Base-by-base conservation (phyloP, 1,140 invertebrate genomes). In the Habropoda laboriosa region DNA sequence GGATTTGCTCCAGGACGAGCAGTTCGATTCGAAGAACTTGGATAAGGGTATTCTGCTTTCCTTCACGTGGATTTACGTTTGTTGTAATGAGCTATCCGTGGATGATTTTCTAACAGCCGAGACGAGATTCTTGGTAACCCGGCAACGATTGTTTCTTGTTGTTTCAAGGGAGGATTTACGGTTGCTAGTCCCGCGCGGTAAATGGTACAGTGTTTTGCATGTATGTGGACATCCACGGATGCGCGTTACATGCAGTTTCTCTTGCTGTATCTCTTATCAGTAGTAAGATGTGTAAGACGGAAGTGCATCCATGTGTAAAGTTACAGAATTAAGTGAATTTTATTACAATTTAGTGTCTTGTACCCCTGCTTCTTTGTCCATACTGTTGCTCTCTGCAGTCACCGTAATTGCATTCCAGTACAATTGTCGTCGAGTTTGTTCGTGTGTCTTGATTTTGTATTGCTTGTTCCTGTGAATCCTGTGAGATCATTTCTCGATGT, bases 11-110 rank as follows among this genome's bases (percentile, higher is more conserved):
- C 91, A 91, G 82, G 91, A 92, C 68, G 89, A 90, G 81, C 88
- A 93, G 88, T 93, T 92, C 90, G 89, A 94, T 89, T 87, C 93
- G 80, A 91, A 86, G 81, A 90, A 91, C 72, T 81, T 90, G 16
- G 92, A 92, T 79, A 92, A 93, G 91, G 92, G 91, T 92, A 92
- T 85, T 80, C 71, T 5, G 42, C 16, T 70, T 49, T 78, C 24
- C 32, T 49, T 77, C 12, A 27, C 16, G n/a, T 47, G 35, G 55
- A 24, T 32, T 24, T 32, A 32, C 12, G 12, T 7, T 40, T 3
- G n/a, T 30, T n/a, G 32, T 49, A n/a, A 77, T 32, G 40, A 40
- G 24, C 42, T 12, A 27, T 60, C 66, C 42, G 53, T 77, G 66
- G 32, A 27, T 45, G 49, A 6, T 49, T 66, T 5, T 1, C 13